These are phyloP conservation scores for Harlomillsia oculata DNA, from an alignment of 1,140 invertebrate genomes.

Conservation along the genomic window DNA sequence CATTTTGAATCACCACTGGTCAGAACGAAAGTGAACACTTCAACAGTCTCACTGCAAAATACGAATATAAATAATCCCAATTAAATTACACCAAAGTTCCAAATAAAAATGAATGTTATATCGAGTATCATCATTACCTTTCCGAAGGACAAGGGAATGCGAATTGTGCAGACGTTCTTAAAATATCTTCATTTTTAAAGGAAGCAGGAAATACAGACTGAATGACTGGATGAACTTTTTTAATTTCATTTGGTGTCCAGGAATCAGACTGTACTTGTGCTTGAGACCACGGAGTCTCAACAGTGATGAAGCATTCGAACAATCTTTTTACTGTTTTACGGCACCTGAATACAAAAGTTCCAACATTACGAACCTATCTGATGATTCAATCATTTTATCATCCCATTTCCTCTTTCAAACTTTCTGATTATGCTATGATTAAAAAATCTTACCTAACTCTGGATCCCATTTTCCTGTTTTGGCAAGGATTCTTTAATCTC, in stretches of 20 bases:
- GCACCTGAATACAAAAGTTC: constrained; percentile 6
- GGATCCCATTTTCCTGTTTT: constrained; percentile 21
- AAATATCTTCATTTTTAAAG: constrained; percentile 62
- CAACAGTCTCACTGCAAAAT: constrained; percentile 55
- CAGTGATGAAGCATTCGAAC: constrained; percentile 24
- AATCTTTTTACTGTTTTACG: constrained; percentile 18
- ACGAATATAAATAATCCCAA: constrained; percentile 11
- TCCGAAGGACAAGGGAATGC: constrained; percentile 71
- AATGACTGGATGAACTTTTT: neutral
- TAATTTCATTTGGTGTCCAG: neutral
- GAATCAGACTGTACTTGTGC: neutral
- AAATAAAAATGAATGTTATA: constrained; percentile 8
- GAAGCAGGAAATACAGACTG: constrained; percentile 51
- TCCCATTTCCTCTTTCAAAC: too few relatives aligned
- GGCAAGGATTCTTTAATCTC: too few relatives aligned
- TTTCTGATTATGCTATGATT: too few relatives aligned
- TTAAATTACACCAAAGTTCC: neutral
- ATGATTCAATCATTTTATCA: neutral
- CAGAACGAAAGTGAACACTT: constrained; percentile 86
- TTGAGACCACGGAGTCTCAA: constrained; percentile 16
- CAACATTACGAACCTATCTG: neutral
- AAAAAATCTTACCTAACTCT: constrained; percentile 19
- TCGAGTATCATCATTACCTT: constrained; percentile 47
- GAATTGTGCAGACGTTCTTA: constrained; percentile 72
- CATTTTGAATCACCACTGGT: constrained; percentile 88